Evolutionary conservation across 2,113 vertebrate species (phyloP).

Genomic region (Muntiacus reevesi): DNA sequence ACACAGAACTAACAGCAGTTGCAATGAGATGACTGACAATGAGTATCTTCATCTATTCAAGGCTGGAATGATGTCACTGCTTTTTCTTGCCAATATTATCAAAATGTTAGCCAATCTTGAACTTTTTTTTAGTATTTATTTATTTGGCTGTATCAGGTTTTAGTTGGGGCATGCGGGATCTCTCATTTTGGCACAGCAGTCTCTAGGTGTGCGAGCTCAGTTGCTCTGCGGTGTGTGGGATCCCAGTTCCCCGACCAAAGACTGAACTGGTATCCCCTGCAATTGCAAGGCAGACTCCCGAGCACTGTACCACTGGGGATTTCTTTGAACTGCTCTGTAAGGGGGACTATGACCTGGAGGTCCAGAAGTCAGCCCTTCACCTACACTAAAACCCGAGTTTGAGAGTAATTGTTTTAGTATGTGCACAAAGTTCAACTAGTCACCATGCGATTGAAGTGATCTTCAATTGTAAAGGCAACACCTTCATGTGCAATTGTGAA

Average conservation of each 20-base stretch:
- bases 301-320: neutral
- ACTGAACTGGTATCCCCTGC: neutral
- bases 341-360: neutral
- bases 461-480: neutral
- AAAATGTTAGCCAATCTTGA: neutral
- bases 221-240: neutral
- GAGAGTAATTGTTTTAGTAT: neutral
- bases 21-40: rapidly evolving
- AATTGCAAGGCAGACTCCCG: neutral
- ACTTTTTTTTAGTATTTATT: neutral
- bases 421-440: neutral
- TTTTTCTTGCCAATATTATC: neutral
- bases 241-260: neutral
- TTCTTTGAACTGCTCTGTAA: neutral
- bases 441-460: neutral
- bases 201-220: neutral
- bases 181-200: neutral
- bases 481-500: neutral
- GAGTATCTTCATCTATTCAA: neutral
- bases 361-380: neutral
- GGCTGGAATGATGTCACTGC: neutral
- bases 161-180: neutral
- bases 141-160: neutral
- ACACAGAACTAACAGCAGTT: neutral
- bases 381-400: neutral